phyloP scores from a whole-genome alignment of 1,140 invertebrate species.

The Lepidurus apus region DNA sequence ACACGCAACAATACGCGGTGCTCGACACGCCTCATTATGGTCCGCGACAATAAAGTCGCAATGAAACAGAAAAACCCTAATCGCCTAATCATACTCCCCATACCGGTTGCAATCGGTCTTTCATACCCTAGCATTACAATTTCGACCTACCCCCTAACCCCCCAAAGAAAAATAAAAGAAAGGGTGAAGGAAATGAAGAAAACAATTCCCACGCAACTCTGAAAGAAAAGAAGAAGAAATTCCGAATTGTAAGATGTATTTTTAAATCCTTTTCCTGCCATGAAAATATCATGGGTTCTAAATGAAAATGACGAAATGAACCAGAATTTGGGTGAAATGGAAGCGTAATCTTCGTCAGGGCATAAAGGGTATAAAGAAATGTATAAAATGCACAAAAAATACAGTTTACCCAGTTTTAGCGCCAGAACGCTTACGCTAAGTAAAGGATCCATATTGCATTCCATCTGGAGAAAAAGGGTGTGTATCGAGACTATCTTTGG shows the following conservation, averaged over 20 bases:
- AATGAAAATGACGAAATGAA: too few relatives aligned
- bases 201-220: not conserved
- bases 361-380: too few relatives aligned
- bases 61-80: constrained; percentile 5
- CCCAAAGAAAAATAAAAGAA: not conserved
- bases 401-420: not conserved
- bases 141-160: not conserved
- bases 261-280: not conserved
- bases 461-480: not conserved
- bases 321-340: too few relatives aligned
- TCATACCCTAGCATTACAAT: not conserved
- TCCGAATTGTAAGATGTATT: not conserved
- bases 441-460: not conserved
- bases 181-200: not conserved
- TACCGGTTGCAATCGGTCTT: not conserved
- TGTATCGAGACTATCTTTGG: not conserved
- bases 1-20: constrained; percentile 5
- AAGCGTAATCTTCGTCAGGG: too few relatives aligned
- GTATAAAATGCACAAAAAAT: not conserved
- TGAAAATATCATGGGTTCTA: not conserved
- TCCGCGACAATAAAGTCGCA: not conserved
- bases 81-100: not conserved
- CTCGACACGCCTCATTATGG: constrained; percentile 17
- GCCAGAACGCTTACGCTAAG: not conserved
- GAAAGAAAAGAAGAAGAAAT: not conserved